Evolutionary conservation across 2,888 invertebrate genomes (phyloP), one percentile per base, ranked within the genome.

Genomic region (Diloba caeruleocephala): DNA sequence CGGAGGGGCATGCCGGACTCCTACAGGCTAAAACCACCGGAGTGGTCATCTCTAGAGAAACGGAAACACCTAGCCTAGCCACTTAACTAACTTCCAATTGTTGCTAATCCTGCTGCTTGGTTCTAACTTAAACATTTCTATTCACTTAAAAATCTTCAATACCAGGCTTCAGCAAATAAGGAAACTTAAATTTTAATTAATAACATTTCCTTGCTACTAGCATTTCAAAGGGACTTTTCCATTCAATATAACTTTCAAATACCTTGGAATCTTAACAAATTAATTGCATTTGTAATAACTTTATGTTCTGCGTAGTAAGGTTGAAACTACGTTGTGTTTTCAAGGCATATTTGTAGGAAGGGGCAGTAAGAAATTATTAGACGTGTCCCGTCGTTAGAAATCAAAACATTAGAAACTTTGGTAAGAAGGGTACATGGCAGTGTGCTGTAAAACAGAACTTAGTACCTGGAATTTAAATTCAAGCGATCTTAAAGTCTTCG

Each of bases 321-420:
- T 56, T 48, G 41, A 48, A 36, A 38, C 41, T 71, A 3, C 14
- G 3, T 49, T 63, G 48, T 37, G 10, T 37, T 44, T 12, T 1
- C 0, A 25, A 32, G 34, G 45, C 36, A 46, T 42, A 51, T 65
- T 52, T 55, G 54, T 54, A 38, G 65, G 50, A 23, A 33, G 50
- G 53, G 69, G 61, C 67, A 58, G 59, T 74, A 73, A 81, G 86
- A 76, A 88, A 85, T 87, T 89, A 89, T 88, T 83, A 86, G 85
- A 87, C 84, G 79, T 87, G 88, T 88, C 78, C 83, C 87, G 82
- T 87, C 87, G 87, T 89, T 89, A 84, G 85, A 88, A 90, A 90
- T 89, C 90, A 89, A 90, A 90, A 89, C 85, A 86, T 89, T 83
- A 79, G 58, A 77, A 79, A 76, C 76, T 79, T 76, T 71, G 75